Percentiles rank a stretch among this genome's conserved stretches.
phyloP scores from a whole-genome alignment of 1,140 invertebrate species.

The Euura saliciscinereae region DNA sequence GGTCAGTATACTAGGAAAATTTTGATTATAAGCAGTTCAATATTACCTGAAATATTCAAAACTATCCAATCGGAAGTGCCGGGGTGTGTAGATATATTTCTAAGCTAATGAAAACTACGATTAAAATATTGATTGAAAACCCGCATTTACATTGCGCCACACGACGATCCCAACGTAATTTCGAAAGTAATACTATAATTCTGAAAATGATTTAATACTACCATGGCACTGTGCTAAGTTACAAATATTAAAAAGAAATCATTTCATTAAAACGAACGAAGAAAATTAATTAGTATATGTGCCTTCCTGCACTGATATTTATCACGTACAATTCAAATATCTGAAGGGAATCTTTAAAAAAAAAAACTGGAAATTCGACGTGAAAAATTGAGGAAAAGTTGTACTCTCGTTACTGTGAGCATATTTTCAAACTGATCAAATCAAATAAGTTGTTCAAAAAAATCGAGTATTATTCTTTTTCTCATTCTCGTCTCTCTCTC shows the following conservation, averaged over 20 bases:
- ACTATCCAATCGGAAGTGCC: background rate
- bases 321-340: background rate
- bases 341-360: too few species aligned
- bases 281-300: background rate
- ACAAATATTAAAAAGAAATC: too few species aligned
- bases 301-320: conserved; percentile 1
- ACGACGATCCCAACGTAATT: background rate
- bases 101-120: too few species aligned
- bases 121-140: too few species aligned
- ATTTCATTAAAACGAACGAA: too few species aligned
- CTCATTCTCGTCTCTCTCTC: conserved; percentile 36
- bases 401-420: too few species aligned
- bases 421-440: background rate
- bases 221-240: too few species aligned
- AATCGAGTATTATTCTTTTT: conserved; percentile 39
- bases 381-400: background rate
- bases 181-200: too few species aligned
- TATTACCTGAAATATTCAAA: background rate
- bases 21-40: background rate
- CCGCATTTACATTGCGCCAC: background rate
- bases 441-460: conserved; percentile 10
- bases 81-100: background rate
- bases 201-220: too few species aligned
- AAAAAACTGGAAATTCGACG: background rate
- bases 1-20: background rate